phyloP scores from a whole-genome alignment of 2,113 vertebrate species.

The Turdus rufiventris region DNA sequence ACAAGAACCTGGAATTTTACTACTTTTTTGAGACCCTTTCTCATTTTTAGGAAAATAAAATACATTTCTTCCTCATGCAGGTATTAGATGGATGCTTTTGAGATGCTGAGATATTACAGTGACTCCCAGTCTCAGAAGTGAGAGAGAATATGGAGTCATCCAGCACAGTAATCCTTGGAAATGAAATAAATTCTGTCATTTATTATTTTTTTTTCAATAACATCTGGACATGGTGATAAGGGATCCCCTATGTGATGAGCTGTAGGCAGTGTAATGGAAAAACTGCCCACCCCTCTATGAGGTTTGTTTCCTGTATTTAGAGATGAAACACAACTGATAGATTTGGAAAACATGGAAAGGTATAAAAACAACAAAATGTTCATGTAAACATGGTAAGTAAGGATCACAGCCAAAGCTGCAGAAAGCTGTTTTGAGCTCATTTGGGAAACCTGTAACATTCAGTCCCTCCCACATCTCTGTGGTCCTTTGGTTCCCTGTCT shows the following conservation, averaged over 20 bases:
- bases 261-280: background rate
- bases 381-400: background rate
- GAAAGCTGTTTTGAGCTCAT: background rate
- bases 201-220: background rate
- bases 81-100: background rate
- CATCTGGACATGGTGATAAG: background rate
- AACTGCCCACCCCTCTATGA: background rate
- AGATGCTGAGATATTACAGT: background rate
- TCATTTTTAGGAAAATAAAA: background rate
- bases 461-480: background rate
- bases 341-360: background rate
- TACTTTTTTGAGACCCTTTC: background rate
- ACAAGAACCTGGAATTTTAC: background rate
- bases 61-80: background rate
- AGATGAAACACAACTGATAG: background rate
- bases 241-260: background rate
- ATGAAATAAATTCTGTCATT: background rate
- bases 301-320: background rate
- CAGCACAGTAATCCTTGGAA: background rate
- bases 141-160: background rate
- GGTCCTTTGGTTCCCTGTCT: background rate
- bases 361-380: background rate
- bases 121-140: background rate
- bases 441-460: background rate
- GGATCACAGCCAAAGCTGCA: background rate